phyloP scores from a whole-genome alignment of 2,888 invertebrate species.

The Willowsia nigromaculata region DNA sequence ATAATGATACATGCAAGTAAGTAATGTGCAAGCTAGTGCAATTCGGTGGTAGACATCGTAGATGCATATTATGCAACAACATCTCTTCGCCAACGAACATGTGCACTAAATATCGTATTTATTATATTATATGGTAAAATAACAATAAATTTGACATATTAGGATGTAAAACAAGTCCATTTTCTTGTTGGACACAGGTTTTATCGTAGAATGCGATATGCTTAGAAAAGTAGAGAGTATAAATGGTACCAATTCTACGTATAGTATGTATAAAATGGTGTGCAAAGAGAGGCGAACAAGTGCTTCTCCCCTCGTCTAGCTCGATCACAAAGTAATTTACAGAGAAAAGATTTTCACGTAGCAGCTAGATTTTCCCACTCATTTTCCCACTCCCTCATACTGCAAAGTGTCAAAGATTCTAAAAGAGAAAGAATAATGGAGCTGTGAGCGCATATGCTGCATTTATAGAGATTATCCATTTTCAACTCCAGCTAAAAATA shows the following conservation, averaged over 20 bases:
- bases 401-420: slow-evolving; percentile 62
- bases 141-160: slow-evolving; percentile 51
- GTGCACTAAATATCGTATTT: not conserved
- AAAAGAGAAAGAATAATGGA: slow-evolving; percentile 52
- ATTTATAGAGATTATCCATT: not conserved
- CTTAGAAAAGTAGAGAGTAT: not conserved
- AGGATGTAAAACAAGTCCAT: slow-evolving; percentile 63
- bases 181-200: slow-evolving; percentile 55
- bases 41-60: not conserved
- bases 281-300: not conserved
- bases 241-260: not conserved
- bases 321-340: slow-evolving; percentile 48
- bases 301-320: slow-evolving; percentile 50
- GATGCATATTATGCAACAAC: not conserved
- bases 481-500: not conserved
- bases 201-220: not conserved
- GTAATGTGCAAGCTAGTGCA: not conserved
- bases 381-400: slow-evolving; percentile 4
- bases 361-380: slow-evolving; percentile 31
- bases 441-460: slow-evolving; percentile 16
- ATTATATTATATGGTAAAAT: not conserved
- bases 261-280: not conserved
- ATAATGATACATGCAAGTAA: no score
- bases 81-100: not conserved
- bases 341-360: slow-evolving; percentile 42